Percentiles rank a stretch among this genome's conserved stretches.
phyloP scores from a whole-genome alignment of 1,140 invertebrate species.

The Triops cancriformis region DNA sequence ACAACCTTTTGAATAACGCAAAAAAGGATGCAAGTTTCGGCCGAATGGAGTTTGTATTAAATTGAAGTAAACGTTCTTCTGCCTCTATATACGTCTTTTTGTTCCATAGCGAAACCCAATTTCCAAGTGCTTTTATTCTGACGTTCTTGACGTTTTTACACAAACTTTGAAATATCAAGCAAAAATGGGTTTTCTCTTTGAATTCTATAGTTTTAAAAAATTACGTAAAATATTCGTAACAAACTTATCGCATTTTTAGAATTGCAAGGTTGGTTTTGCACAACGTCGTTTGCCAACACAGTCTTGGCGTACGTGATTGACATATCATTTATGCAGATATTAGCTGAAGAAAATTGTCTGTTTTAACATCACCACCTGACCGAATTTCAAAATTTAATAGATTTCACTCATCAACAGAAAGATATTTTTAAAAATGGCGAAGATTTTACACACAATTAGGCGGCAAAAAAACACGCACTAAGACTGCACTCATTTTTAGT shows the following conservation, averaged over 20 bases:
- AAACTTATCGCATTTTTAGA: not conserved
- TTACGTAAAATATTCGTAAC: conserved; percentile 8
- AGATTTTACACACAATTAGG: not conserved
- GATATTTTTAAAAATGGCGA: not conserved
- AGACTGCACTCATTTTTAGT: not conserved
- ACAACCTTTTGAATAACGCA: not conserved
- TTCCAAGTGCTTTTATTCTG: not conserved
- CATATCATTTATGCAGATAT: not conserved
- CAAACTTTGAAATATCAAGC: not conserved
- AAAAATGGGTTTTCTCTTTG: not conserved
- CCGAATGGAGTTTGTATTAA: conserved; percentile 5
- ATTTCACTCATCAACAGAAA: not conserved
- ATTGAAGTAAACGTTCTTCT: not conserved
- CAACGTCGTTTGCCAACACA: not conserved
- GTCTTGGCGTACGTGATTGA: not conserved
- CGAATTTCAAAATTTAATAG: not conserved
- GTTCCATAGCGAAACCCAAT: not conserved
- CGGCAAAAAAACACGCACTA: conserved; percentile 5
- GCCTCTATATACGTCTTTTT: not conserved
- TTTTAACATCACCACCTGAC: not conserved
- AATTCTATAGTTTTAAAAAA: not conserved
- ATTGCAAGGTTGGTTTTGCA: not conserved
- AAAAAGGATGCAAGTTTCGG: not conserved
- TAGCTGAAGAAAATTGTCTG: not conserved
- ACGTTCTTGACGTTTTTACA: not conserved